Evolutionary conservation across 2,888 invertebrate genomes (phyloP), one percentile per base, ranked within the genome.

Genomic region (Lasioglossum marginatum): DNA sequence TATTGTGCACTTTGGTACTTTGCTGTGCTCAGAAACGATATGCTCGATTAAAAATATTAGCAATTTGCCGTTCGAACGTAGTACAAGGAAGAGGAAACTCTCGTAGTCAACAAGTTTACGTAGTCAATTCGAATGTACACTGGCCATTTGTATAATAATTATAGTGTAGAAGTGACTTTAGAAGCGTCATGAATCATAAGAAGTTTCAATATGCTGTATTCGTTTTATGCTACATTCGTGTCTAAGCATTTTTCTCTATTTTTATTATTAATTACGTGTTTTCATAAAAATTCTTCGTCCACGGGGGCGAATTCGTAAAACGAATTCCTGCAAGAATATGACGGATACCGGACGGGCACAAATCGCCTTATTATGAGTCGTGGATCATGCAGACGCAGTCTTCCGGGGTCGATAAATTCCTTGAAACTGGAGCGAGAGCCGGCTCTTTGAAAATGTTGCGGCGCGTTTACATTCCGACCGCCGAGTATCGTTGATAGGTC

Each of bases 211-310:
- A 48, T 48, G 19, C 48, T 19, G 48, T 48, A 1, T 19, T 48
- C 48, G 19, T 45, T 14, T 45, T 45, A 45, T 45, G 45, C 19
- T 19, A 19, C 5, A 48, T 19, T 48, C 19, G 1, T 8, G 23
- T 48, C 48, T 23, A 23, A 48, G 8, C 23, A 48, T 23, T 48
- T 48, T 23, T 23, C 8, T 48, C 48, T 23, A 23, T 52, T 52
- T 52, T 23, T 52, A 52, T 52, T 52, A 23, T 52, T 23, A 45
- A 48, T 23, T 19, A 23, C 19, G 8, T 16, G 34, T 2, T 19
- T 48, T 77, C 71, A 60, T 81, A 60, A 78, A 72, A 81, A 45
- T 48, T 37, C 45, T 77, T 70, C 70, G 40, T 40, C 12, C 14
- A 63, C 63, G 31, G 43, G 23, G 68, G 31, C 14, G 60, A 31